These are phyloP conservation scores for Amphilophus citrinellus DNA, from an alignment of 2,113 vertebrate species.

Conservation along the genomic window DNA sequence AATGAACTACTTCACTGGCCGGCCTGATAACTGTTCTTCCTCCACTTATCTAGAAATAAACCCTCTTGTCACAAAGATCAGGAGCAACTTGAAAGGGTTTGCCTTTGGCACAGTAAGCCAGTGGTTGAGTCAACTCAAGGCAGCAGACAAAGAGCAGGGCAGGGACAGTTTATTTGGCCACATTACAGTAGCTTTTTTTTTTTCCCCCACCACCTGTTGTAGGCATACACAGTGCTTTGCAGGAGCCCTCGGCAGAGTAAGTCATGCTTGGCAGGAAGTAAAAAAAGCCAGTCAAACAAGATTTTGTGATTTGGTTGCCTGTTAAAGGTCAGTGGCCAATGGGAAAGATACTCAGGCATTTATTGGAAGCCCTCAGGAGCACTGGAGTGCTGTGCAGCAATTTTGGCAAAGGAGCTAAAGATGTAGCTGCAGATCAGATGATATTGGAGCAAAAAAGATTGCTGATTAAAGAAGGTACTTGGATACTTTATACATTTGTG, in stretches of 20 bases:
- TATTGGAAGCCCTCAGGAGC: constrained; percentile 16
- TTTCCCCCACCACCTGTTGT: constrained; percentile 21
- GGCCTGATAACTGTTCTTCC: constrained; percentile 53
- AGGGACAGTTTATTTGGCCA: constrained; percentile 40
- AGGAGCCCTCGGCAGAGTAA: constrained; percentile 35
- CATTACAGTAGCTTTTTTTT: background rate
- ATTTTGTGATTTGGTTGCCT: constrained; percentile 66
- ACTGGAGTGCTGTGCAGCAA: background rate
- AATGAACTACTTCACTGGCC: constrained; percentile 68
- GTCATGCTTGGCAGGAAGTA: constrained; percentile 67
- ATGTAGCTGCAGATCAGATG: background rate
- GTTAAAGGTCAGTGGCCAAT: constrained; percentile 76
- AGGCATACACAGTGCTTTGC: background rate
- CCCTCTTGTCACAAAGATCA: constrained; percentile 62
- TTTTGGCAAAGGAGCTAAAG: background rate
- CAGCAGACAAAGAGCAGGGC: constrained; percentile 56
- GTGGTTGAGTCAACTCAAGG: constrained; percentile 43
- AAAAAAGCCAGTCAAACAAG: constrained; percentile 66
- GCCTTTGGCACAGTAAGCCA: constrained; percentile 62
- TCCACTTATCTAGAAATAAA: constrained; percentile 69
- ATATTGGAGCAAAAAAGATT: background rate
- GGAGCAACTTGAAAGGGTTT: constrained; percentile 64
- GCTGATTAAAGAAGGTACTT: background rate
- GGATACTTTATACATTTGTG: background rate
- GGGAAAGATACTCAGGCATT: constrained; percentile 74